Base-by-base conservation (phyloP, 2,113 vertebrate species). In the Cephalopholis sonnerati region DNA sequence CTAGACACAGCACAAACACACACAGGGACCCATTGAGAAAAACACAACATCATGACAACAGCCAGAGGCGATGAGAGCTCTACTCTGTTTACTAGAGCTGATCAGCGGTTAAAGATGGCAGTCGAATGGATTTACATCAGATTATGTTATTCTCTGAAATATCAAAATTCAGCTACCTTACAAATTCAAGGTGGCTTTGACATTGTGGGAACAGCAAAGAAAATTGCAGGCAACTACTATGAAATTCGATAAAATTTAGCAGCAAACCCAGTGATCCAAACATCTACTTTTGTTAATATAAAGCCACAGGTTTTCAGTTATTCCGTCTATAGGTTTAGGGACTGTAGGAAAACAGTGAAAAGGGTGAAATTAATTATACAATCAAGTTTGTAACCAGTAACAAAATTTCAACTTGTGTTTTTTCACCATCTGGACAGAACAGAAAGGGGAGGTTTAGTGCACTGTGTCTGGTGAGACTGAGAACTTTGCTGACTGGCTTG, bases 21-120 rank as follows among this genome's bases (percentile, higher is more conserved):
- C 74, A 81, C 41, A 59, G 50, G 63, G 57, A 24, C 54, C 53
- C 85, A 89, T 82, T 88, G 46, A 88, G 58, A 81, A 88, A 91
- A 88, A 58, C 51, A 72, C 11, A 0, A 64, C 39, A 32, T 27
- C 68, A 24, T 24, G 29, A 67, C 64, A 66, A 29, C 58, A 61
- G 73, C 79, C 79, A 0, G 20, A 77, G 39, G 74, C 25, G 0
- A 55, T 0, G 0, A 61, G 48, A 59, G 48, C 24, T 20, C 24
- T 9, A 15, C 54, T 58, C 69, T 27, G 0, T 20, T 78, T 2
- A 25, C 46, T 17, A 1, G 3, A 29, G 59, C 3, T 3, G 7
- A 32, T 68, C 46, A 54, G 59, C 3, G 5, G 4, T 41, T 24
- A n/a, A 29, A 54, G 24, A 58, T 24, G 27, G 62, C 32, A 61